Conservation (phyloP, 2,797 vertebrate species). For the Brotogeris chrysoptera region DNA sequence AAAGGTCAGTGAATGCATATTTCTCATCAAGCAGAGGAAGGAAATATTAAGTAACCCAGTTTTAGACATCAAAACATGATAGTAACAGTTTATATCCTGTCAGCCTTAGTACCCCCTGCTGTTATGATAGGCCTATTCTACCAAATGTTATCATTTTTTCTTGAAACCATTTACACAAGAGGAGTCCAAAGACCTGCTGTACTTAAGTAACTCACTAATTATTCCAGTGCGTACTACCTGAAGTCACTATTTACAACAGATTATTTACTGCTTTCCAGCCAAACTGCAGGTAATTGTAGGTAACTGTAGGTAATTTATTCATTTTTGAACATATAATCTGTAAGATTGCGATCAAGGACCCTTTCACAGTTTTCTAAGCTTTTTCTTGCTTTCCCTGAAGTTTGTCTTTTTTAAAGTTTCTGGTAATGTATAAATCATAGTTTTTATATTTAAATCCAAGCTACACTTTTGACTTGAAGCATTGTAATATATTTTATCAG, state of each 20-base stretch:
- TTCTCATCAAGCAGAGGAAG: neutral
- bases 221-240: neutral
- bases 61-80: neutral
- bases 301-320: constrained; percentile 47
- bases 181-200: constrained; percentile 69
- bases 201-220: constrained; percentile 21
- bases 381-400: constrained; percentile 65
- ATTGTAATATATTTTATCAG: constrained; percentile 62
- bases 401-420: constrained; percentile 75
- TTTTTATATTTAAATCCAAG: constrained; percentile 80
- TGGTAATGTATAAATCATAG: constrained; percentile 76
- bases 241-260: constrained; percentile 8
- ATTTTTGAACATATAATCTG: constrained; percentile 38
- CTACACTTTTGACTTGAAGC: constrained; percentile 69
- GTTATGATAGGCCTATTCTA: neutral
- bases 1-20: fast-evolving
- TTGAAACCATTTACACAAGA: constrained; percentile 47
- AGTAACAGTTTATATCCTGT: neutral
- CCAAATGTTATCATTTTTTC: constrained; percentile 46
- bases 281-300: neutral
- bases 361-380: constrained; percentile 70
- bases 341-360: constrained; percentile 29
- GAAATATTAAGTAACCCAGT: neutral
- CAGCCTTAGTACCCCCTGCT: neutral
- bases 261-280: constrained; percentile 48